Base-by-base conservation (phyloP, 2,888 invertebrate genomes). In the Stenodera caucasica region DNA sequence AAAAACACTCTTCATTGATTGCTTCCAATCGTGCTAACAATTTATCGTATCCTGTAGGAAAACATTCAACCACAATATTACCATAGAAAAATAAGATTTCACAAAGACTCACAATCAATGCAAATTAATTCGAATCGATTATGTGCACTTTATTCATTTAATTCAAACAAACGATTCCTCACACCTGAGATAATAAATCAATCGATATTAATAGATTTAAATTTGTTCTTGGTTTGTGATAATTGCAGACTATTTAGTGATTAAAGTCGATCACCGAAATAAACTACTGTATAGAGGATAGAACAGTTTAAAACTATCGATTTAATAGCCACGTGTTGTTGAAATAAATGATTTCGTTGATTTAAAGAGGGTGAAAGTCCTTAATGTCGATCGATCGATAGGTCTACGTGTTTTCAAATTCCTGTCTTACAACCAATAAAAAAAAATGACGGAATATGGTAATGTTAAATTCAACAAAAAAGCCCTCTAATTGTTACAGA, bases 1-100 rank as follows among this genome's bases (percentile, higher is more conserved):
- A 70, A 69, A 70, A 70, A 70, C 69, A 68, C 69, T 66, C 65
- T 67, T 63, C 70, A 70, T 69, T 69, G 71, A 71, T 70, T 71
- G 68, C 71, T 67, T 66, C 69, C 68, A 68, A 68, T 70, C 66
- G 69, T 63, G 63, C 64, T 52, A 55, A 63, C 64, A 67, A 71
- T 70, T 70, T 70, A 71, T 70, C 66, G 67, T 67, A 65, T 67
- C 65, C 66, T 57, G 26, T 64, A 63, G 65, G 23, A 45, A 23
- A 45, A 45, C 12, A 9, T 23, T 12, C 12, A 18, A 45, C 21
- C 45, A 45, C 12, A 21, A 5, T 21, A 15, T 26, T 4, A 67
- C 64, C 64, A 66, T 60, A 63, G 60, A 51, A 65, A 68, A 67
- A 65, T 45, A 12, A 4, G 63, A 65, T 57, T 68, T 62, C 63